phyloP scores from a whole-genome alignment of 2,113 vertebrate species.

The Talpa occidentalis region DNA sequence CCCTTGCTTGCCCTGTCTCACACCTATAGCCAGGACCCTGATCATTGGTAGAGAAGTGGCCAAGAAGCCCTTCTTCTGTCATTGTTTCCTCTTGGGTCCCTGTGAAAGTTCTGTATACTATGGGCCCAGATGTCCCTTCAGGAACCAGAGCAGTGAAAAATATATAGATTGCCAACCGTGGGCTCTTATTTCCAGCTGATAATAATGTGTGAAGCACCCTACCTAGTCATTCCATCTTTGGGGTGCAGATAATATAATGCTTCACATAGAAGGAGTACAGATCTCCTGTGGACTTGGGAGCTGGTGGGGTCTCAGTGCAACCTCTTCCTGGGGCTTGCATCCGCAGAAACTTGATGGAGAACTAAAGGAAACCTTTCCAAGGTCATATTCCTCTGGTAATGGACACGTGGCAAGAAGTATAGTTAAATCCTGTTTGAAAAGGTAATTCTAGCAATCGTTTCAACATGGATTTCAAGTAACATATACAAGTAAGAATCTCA shows the following conservation, averaged over 20 bases:
- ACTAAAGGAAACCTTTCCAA: neutral
- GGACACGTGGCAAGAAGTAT: neutral
- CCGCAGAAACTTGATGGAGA: neutral
- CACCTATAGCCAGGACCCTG: neutral
- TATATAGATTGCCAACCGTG: neutral
- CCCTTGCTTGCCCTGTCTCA: too few species aligned
- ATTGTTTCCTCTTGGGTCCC: neutral
- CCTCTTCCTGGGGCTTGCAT: neutral
- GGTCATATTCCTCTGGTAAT: neutral
- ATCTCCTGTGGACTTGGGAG: neutral
- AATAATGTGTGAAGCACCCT: neutral
- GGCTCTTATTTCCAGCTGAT: neutral
- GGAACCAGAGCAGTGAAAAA: neutral
- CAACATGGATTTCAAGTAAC: neutral
- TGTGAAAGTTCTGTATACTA: neutral
- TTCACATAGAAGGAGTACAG: fast-evolving
- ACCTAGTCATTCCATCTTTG: neutral
- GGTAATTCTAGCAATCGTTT: neutral
- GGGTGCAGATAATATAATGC: neutral
- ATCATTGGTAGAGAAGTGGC: neutral
- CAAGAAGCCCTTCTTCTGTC: too few species aligned
- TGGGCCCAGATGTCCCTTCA: neutral
- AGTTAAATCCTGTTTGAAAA: neutral
- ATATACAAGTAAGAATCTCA: neutral
- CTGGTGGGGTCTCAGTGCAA: neutral